Evolutionary conservation across 2,797 vertebrate species (phyloP).

Genomic region (Sciurus carolinensis): DNA sequence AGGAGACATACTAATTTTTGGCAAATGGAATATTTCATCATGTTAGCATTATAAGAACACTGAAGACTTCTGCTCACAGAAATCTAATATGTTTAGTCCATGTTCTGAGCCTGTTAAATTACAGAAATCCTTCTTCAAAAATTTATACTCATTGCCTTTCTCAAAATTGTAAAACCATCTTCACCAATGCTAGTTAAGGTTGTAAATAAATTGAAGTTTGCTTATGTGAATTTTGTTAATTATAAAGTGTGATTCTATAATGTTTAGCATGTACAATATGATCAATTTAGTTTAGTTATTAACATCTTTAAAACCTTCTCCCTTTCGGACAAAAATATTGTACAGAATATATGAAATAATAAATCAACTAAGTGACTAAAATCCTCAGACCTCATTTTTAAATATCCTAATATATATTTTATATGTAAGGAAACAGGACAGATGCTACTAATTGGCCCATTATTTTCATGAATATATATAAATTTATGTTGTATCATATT

Average conservation of each 20-base stretch:
- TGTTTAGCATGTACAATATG: background rate
- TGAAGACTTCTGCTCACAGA: background rate
- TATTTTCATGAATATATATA: background rate
- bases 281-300: background rate
- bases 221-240: background rate
- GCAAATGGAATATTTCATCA: background rate
- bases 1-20: background rate
- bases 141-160: background rate
- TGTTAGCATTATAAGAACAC: background rate
- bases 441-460: background rate
- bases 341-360: background rate
- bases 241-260: background rate
- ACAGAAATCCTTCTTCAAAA: background rate
- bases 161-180: background rate
- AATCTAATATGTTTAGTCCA: background rate
- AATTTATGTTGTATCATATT: background rate
- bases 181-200: background rate
- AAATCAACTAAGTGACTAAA: background rate
- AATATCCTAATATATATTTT: background rate
- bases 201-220: background rate
- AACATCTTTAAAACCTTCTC: background rate
- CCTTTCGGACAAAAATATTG: background rate
- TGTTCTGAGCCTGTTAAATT: background rate
- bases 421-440: background rate
- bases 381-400: background rate